Evolutionary conservation across 1,140 invertebrate genomes (phyloP).

Genomic region (Temnothorax nylanderi): DNA sequence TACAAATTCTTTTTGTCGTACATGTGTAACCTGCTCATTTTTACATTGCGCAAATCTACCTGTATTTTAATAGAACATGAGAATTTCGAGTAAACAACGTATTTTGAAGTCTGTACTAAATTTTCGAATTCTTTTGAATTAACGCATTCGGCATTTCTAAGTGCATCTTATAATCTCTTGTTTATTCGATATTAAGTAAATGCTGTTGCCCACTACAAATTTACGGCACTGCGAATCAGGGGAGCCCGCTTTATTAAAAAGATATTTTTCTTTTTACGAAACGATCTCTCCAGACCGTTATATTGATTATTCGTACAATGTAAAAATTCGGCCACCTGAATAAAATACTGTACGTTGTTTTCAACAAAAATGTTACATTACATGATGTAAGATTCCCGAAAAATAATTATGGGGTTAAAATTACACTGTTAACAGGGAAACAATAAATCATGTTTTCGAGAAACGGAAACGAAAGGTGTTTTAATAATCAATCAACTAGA

Average conservation of each 20-base stretch:
- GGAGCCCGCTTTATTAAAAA: not conserved
- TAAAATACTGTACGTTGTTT: conserved; percentile 30
- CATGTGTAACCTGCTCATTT: not conserved
- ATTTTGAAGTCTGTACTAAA: conserved; percentile 36
- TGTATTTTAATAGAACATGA: not conserved
- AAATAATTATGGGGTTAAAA: conserved; percentile 64
- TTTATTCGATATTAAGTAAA: not conserved
- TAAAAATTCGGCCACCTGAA: not conserved
- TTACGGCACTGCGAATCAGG: not conserved
- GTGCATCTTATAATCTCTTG: not conserved
- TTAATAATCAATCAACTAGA: conserved; percentile 23
- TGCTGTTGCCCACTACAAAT: not conserved
- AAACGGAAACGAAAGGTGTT: conserved; percentile 26
- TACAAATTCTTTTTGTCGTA: conserved; percentile 1
- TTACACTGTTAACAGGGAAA: conserved; percentile 66
- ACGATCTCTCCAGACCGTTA: not conserved
- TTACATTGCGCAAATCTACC: not conserved
- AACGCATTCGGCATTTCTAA: not conserved
- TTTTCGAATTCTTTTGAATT: conserved; percentile 6
- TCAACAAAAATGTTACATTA: conserved; percentile 64
- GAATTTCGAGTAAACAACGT: conserved; percentile 2
- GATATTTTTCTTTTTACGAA: conserved; percentile 37
- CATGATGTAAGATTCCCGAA: conserved; percentile 58
- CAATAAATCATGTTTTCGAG: conserved; percentile 71
- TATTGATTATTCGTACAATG: not conserved